phyloP scores from a whole-genome alignment of 1,140 invertebrate species.

The Drosophila biarmipes region DNA sequence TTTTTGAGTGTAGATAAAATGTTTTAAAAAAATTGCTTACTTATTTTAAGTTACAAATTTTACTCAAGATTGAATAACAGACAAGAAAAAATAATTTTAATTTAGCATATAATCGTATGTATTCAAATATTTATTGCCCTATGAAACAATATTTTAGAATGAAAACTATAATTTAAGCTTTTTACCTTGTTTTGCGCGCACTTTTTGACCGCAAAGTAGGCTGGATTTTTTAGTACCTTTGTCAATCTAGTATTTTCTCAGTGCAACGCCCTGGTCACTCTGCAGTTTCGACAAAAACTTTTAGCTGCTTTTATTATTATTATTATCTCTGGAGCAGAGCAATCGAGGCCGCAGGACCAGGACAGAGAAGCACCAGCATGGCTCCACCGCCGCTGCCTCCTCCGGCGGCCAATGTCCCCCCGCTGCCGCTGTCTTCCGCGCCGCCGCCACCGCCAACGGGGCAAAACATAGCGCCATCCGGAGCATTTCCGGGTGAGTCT shows the following conservation, averaged over 20 bases:
- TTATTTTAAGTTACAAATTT: no score
- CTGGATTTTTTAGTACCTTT: not conserved
- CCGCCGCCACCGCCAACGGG: slow-evolving; percentile 62
- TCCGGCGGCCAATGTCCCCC: not conserved
- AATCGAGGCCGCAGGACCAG: not conserved
- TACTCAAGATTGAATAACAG: no score
- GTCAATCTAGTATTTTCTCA: not conserved
- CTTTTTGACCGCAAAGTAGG: no score
- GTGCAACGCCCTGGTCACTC: no score
- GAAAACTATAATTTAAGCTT: no score
- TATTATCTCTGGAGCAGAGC: not conserved
- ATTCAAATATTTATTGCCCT: no score
- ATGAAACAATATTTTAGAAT: no score
- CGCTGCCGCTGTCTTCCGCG: not conserved
- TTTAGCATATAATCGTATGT: no score
- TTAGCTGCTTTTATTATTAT: not conserved
- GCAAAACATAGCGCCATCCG: slow-evolving; percentile 54
- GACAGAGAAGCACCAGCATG: slow-evolving; percentile 27
- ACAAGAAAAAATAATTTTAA: no score
- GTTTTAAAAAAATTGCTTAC: no score
- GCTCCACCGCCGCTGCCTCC: slow-evolving; percentile 22
- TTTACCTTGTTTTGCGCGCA: no score
- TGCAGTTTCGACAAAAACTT: not conserved
- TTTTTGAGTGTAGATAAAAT: no score
- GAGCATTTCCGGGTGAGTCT: slow-evolving; percentile 58